Conservation (phyloP, 1,140 invertebrate genomes). For the Nautilus pompilius region DNA sequence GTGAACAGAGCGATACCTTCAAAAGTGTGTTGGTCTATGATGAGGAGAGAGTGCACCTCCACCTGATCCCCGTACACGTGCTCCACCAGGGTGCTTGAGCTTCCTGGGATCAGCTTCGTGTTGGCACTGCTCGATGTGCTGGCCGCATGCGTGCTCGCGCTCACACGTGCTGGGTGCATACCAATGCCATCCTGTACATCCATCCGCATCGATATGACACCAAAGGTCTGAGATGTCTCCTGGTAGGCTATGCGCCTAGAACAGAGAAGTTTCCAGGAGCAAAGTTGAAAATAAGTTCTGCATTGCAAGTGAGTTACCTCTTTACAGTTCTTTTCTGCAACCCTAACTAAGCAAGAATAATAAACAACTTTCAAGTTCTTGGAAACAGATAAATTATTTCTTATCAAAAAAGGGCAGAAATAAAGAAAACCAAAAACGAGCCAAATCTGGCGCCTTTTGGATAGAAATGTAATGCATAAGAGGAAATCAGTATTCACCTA, state of each 20-base stretch:
- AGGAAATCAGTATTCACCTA: no score
- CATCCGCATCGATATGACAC: slow-evolving; percentile 83
- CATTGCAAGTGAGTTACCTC: no score
- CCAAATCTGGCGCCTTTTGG: no score
- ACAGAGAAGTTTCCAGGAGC: no score
- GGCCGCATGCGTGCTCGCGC: slow-evolving; percentile 75
- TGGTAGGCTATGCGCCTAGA: slow-evolving; percentile 84
- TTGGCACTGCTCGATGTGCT: slow-evolving; percentile 57
- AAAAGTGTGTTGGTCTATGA: slow-evolving; percentile 96
- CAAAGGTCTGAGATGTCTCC: slow-evolving; percentile 89
- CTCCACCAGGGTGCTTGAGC: slow-evolving; percentile 29
- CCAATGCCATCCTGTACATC: slow-evolving; percentile 59
- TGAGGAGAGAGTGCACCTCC: slow-evolving; percentile 86
- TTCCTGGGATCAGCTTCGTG: slow-evolving; percentile 35
- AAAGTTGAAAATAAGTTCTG: no score
- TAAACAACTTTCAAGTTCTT: no score
- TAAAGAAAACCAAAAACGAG: no score
- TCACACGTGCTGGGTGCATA: slow-evolving; percentile 63
- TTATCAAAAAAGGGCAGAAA: no score
- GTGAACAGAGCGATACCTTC: slow-evolving; percentile 64
- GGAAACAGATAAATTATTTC: no score
- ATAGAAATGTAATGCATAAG: no score
- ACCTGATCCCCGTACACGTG: slow-evolving; percentile 72
- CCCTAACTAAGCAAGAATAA: no score
- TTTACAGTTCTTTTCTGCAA: no score